A percentile compares a stretch with the other conserved stretches of the same genome.
Evolutionary conservation across 2,888 invertebrate genomes (phyloP).

Genomic region (Spodoptera picta): DNA sequence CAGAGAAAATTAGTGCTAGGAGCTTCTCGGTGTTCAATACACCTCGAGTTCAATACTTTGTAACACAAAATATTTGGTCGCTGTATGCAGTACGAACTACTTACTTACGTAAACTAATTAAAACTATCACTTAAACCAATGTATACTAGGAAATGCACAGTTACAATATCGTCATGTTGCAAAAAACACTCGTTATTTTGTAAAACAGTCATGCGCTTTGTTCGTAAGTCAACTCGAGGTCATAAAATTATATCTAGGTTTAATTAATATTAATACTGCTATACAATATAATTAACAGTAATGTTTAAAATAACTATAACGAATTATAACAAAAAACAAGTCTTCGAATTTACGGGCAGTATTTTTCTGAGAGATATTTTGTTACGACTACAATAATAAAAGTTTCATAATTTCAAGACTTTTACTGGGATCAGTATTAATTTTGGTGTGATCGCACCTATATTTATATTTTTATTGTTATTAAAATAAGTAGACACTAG

Average conservation of each 20-base stretch:
- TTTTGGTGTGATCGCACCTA: background rate
- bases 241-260: constrained; percentile 32
- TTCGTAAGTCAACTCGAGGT: constrained; percentile 41
- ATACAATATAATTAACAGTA: constrained; percentile 39
- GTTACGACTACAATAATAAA: constrained; percentile 1
- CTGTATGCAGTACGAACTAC: constrained; percentile 71
- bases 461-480: constrained; percentile 3
- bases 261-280: constrained; percentile 58
- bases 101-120: constrained; percentile 31
- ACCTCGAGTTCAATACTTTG: constrained; percentile 48
- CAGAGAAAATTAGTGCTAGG: constrained; percentile 33
- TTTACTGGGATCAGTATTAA: constrained; percentile 13
- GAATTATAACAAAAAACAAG: constrained; percentile 43
- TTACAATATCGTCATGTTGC: constrained; percentile 30
- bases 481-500: constrained; percentile 6
- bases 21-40: constrained; percentile 31
- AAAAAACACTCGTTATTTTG: constrained; percentile 22
- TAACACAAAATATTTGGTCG: constrained; percentile 77
- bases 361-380: constrained; percentile 11
- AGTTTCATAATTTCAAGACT: constrained; percentile 11
- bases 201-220: constrained; percentile 37
- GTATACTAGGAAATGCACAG: constrained; percentile 53
- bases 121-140: constrained; percentile 24
- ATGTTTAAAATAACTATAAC: constrained; percentile 26
- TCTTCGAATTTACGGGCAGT: constrained; percentile 33